Conservation (phyloP, 92 coral and sea anemone species). For the Epizoanthus illoricatus region DNA sequence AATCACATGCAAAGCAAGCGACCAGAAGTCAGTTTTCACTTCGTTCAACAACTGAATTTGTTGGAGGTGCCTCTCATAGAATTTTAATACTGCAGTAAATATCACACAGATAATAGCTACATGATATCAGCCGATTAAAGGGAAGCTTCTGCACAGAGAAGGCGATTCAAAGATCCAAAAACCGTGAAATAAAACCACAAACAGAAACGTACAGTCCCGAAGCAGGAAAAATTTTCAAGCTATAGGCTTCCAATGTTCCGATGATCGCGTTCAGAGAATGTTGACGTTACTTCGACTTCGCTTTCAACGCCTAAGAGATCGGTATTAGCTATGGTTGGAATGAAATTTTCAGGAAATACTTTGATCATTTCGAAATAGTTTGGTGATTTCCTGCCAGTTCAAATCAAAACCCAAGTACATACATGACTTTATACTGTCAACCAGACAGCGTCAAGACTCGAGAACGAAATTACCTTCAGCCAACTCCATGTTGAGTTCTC, state of each 20-base stretch:
- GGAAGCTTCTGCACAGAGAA: not conserved
- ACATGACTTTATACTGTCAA: not conserved
- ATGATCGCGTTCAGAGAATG: not conserved
- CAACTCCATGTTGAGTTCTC: constrained; percentile 87
- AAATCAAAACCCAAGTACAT: constrained; percentile 4
- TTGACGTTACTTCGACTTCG: not conserved
- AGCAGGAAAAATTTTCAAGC: not conserved
- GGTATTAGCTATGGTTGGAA: not conserved
- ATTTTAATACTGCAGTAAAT: not conserved
- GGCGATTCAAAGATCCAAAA: not conserved
- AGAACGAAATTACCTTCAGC: constrained; percentile 84
- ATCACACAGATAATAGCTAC: not conserved
- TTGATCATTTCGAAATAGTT: not conserved
- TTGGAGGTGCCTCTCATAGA: not conserved
- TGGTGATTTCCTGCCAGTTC: constrained; percentile 13
- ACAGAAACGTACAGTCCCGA: not conserved
- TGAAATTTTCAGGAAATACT: constrained; percentile 1
- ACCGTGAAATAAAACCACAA: constrained; percentile 14
- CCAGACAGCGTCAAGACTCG: constrained; percentile 17
- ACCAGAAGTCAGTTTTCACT: constrained; percentile 30
- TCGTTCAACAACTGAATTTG: constrained; percentile 2
- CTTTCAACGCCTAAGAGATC: not conserved
- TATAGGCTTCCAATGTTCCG: not conserved
- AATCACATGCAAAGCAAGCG: constrained; percentile 29
- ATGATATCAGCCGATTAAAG: not conserved